Base-by-base conservation (phyloP, 1,140 invertebrate genomes). In the Nebria ingens region DNA sequence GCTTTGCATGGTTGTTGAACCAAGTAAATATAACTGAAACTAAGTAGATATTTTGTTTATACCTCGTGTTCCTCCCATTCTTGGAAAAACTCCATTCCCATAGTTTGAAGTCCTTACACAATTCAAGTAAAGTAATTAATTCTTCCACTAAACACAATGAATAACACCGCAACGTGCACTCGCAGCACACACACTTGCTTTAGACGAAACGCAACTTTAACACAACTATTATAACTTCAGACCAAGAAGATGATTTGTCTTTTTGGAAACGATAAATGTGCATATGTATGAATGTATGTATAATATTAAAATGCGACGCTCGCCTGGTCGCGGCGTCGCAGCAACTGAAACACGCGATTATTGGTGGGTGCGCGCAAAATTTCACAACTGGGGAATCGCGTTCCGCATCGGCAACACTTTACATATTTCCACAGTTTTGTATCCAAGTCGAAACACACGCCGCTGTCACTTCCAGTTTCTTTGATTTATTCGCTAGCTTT, bases 11-110 rank as follows among this genome's bases (percentile, higher is more conserved):
- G n/a, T n/a, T n/a, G n/a, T n/a, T n/a, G n/a, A n/a, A n/a, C n/a
- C n/a, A n/a, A n/a, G n/a, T n/a, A n/a, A n/a, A n/a, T n/a, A n/a
- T n/a, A n/a, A n/a, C n/a, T n/a, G n/a, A n/a, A n/a, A n/a, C n/a
- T n/a, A n/a, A n/a, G n/a, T n/a, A n/a, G n/a, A n/a, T n/a, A n/a
- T n/a, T n/a, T n/a, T n/a, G n/a, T n/a, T n/a, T n/a, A n/a, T 17
- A 45, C 40, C 40, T 45, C 6, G 15, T 17, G 40, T 45, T 45
- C 40, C 9, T 9, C 17, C 40, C 40, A 45, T 45, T 45, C 40
- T 45, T 45, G 40, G 17, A 45, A 45, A 17, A 45, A 45, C 40
- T 45, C 40, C 40, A 45, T 45, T 45, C 40, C 40, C 40, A 45
- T 45, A 4, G 40, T 17, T 45, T 45, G 40, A 12, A 45, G 15